Percentiles rank a stretch among this genome's conserved stretches.
phyloP scores from a whole-genome alignment of 1,140 invertebrate species.

The Mactra quadrangularis region DNA sequence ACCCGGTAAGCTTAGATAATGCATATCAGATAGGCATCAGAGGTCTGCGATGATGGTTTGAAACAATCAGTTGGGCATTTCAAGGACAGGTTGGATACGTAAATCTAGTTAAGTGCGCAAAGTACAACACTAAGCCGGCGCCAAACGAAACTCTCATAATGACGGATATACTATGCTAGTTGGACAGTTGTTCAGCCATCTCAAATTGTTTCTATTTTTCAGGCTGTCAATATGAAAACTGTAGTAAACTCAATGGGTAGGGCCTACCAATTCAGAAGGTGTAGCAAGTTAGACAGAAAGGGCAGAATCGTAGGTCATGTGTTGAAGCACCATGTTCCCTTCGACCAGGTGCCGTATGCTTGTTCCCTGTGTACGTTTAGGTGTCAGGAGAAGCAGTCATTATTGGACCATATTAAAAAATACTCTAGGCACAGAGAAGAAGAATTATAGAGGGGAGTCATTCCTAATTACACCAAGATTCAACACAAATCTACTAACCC shows the following conservation, averaged over 20 bases:
- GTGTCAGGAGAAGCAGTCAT: background rate
- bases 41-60: no score
- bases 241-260: background rate
- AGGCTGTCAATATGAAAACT: no score
- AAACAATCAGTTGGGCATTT: no score
- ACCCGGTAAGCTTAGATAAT: no score
- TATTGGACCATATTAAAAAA: background rate
- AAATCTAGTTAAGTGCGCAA: no score
- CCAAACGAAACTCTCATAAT: no score
- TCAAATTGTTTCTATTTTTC: no score
- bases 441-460: background rate
- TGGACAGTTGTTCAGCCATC: no score
- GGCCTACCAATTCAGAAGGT: constrained; percentile 4
- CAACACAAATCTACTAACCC: background rate
- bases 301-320: constrained; percentile 4
- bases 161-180: no score
- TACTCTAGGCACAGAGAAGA: background rate
- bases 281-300: background rate
- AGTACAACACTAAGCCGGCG: no score
- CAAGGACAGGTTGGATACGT: no score
- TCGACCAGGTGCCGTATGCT: background rate
- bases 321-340: constrained; percentile 16
- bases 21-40: no score
- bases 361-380: constrained; percentile 10
- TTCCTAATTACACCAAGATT: background rate